Base-by-base conservation (phyloP, 2,888 invertebrate genomes). In the Cataglyphis altisquamis region DNA sequence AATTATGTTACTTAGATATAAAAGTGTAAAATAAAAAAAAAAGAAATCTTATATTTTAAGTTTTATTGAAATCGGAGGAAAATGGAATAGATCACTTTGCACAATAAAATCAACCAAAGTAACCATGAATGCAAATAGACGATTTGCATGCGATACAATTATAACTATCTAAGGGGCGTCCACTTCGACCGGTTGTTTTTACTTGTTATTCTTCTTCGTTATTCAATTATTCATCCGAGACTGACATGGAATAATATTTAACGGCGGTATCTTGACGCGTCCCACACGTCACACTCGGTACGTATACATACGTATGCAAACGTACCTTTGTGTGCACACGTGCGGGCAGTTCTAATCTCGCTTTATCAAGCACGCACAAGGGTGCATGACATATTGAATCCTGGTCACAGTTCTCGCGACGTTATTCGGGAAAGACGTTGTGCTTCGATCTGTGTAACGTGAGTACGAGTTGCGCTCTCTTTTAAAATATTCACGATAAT, bases 151-250 rank as follows among this genome's bases (percentile, higher is more conserved):
- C 18, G 9, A 45, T 48, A 18, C 45, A 45, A 80, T 70, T 45
- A n/a, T n/a, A 80, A 8, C 18, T 48, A 62, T 63, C 62, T 41
- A 25, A 21, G 21, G 8, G 1, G 39, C 5, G 67, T 60, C 52
- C 62, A 41, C 52, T 78, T 78, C 41, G 52, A 78, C 68, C 62
- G 52, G 62, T 55, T 52, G 41, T 29, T 25, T 66, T 62, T 6
- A n/a, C 12, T 12, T 88, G 77, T 87, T 85, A 83, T 88, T 85
- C 83, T 66, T 52, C 83, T 66, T 36, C 48, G 48, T 4, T 70
- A 83, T 87, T 93, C 90, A 91, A 92, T 93, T 89, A 93, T 93
- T 92, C 92, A 91, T 88, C 81, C 55, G 12, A 80, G 48, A 36
- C 72, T 82, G 86, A 88, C 89, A 66, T 88, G 86, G 84, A 90